Conservation (phyloP, 2,797 vertebrate species). For the Pangasius krempfi region DNA sequence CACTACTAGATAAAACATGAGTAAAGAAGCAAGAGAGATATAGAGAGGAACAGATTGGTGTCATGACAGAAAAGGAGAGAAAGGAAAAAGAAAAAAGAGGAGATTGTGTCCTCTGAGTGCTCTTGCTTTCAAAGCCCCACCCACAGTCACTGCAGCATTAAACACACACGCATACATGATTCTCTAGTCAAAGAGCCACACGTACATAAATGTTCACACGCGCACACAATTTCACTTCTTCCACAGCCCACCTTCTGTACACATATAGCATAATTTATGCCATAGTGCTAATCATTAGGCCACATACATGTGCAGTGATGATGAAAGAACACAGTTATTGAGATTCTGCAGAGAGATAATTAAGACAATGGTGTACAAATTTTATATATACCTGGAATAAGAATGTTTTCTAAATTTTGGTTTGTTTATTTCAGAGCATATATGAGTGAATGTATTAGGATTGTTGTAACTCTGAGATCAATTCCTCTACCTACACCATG, state of each 20-base stretch:
- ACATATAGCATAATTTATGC: not conserved
- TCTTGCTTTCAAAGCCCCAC: conserved; percentile 14
- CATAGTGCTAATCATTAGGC: not conserved
- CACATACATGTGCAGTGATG: not conserved
- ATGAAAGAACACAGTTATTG: not conserved
- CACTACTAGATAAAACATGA: not conserved
- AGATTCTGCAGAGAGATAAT: not conserved
- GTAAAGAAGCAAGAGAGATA: conserved; percentile 7
- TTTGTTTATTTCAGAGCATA: not conserved
- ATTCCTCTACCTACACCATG: not conserved
- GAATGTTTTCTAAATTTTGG: not conserved
- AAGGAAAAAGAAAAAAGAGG: not conserved
- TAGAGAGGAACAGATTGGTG: not conserved
- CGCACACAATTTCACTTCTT: not conserved
- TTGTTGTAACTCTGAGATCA: not conserved
- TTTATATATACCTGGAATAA: not conserved
- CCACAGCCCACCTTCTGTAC: not conserved
- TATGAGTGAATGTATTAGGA: not conserved
- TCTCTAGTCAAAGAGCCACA: not conserved
- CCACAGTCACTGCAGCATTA: conserved; percentile 33
- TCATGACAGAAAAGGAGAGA: not conserved
- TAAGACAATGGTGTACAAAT: not conserved
- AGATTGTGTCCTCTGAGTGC: not conserved
- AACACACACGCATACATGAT: not conserved
- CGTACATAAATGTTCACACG: not conserved